These are phyloP conservation scores for Myrmecophaga tridactyla DNA, from an alignment of 2,113 vertebrate species.

Conservation along the genomic window DNA sequence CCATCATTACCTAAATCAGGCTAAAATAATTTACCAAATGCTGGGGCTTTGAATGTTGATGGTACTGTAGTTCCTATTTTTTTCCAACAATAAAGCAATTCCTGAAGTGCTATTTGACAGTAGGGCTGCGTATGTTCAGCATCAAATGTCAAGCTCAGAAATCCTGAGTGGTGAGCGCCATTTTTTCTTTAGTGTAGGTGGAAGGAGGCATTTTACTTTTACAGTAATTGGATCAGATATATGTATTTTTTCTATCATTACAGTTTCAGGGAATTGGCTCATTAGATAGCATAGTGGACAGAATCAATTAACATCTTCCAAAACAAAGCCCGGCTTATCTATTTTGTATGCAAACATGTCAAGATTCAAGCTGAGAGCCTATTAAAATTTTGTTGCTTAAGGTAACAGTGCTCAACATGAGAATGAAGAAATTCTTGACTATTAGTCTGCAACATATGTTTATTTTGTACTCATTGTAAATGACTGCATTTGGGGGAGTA, in stretches of 20 bases:
- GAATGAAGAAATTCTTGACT: conserved; percentile 48
- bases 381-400: conserved; percentile 60
- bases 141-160: not conserved
- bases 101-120: not conserved
- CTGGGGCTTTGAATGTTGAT: not conserved
- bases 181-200: conserved; percentile 2
- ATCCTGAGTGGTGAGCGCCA: not conserved
- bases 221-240: conserved; percentile 46
- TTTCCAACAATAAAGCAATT: conserved; percentile 11
- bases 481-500: not conserved
- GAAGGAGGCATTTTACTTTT: conserved; percentile 33
- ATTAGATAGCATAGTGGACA: conserved; percentile 63
- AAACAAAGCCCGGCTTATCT: conserved; percentile 67
- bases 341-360: conserved; percentile 64
- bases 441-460: conserved; percentile 38
- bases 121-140: not conserved
- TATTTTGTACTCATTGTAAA: conserved; percentile 36
- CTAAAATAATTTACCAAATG: not conserved
- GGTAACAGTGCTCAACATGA: conserved; percentile 42
- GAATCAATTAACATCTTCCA: conserved; percentile 70
- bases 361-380: conserved; percentile 61
- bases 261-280: conserved; percentile 58
- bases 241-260: conserved; percentile 39
- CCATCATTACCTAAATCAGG: not conserved
- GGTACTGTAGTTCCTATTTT: not conserved